Evolutionary conservation across 2,888 invertebrate species (phyloP).

Genomic region (Pristionchus mayeri): DNA sequence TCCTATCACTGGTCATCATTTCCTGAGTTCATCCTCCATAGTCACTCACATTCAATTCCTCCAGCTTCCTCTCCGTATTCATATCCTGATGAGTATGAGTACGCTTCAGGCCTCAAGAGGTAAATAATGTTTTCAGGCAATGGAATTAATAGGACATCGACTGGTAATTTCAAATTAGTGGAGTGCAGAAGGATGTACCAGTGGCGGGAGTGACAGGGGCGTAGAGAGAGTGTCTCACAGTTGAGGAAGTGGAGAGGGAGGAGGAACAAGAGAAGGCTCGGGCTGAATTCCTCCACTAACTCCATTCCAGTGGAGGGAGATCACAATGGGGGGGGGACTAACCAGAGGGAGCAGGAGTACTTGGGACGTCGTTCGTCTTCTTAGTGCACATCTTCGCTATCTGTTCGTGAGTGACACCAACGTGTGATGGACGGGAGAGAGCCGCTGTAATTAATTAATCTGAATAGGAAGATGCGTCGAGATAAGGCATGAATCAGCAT

Average conservation of each 20-base stretch:
- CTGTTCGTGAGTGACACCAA: neutral
- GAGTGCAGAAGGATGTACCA: too few relatives aligned
- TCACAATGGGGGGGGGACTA: neutral
- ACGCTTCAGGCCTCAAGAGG: too few relatives aligned
- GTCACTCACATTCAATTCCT: conserved; percentile 18
- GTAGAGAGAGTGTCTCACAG: neutral
- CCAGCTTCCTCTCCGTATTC: conserved; percentile 5
- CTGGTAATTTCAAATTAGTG: too few relatives aligned
- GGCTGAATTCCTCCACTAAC: too few relatives aligned
- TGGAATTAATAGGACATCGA: too few relatives aligned
- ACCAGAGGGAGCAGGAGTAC: neutral
- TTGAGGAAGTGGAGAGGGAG: neutral
- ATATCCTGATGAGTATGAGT: neutral
- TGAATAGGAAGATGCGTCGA: neutral
- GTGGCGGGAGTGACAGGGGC: neutral
- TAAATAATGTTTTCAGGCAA: too few relatives aligned
- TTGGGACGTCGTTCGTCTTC: neutral
- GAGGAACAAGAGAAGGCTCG: neutral
- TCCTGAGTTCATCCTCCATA: too few relatives aligned
- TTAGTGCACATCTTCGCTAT: neutral
- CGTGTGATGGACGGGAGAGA: conserved; percentile 5
- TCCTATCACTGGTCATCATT: too few relatives aligned
- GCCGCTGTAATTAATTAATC: neutral
- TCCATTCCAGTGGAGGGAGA: too few relatives aligned
- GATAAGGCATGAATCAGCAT: neutral